phyloP scores from a whole-genome alignment of 2,888 invertebrate species.

The Orthosia incerta region DNA sequence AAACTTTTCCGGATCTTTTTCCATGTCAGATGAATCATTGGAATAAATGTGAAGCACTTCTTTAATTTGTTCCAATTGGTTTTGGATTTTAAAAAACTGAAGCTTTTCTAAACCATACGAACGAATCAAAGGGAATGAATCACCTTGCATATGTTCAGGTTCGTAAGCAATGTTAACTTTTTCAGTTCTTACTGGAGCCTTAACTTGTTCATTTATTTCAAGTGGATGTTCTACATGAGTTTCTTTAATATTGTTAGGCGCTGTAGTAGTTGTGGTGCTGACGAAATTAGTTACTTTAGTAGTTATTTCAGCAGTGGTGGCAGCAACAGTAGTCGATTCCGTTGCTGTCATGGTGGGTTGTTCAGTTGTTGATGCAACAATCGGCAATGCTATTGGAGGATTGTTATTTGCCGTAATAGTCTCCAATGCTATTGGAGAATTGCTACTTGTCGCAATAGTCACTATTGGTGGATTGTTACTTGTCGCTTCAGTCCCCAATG shows the following conservation, averaged over 20 bases:
- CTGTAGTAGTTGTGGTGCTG: slow-evolving; percentile 44
- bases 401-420: slow-evolving; percentile 13
- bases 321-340: slow-evolving; percentile 24
- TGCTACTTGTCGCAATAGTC: slow-evolving; percentile 7
- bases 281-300: slow-evolving; percentile 52
- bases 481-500: neutral
- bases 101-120: slow-evolving; percentile 86
- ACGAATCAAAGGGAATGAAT: slow-evolving; percentile 84
- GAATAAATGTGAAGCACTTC: slow-evolving; percentile 83
- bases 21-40: slow-evolving; percentile 78
- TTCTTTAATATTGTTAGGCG: slow-evolving; percentile 55
- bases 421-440: neutral
- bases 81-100: slow-evolving; percentile 82
- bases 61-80: slow-evolving; percentile 81
- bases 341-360: slow-evolving; percentile 1
- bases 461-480: slow-evolving; percentile 14
- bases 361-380: slow-evolving; percentile 32
- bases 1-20: slow-evolving; percentile 77
- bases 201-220: slow-evolving; percentile 68
- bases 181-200: slow-evolving; percentile 43
- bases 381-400: neutral
- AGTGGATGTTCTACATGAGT: slow-evolving; percentile 68
- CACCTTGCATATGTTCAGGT: slow-evolving; percentile 86
- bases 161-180: slow-evolving; percentile 80
- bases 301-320: slow-evolving; percentile 50